Percentiles rank a stretch among this genome's conserved stretches.
These are phyloP conservation scores for Blastobasis lacticolella DNA, from an alignment of 2,888 invertebrate species.

Conservation along the genomic window DNA sequence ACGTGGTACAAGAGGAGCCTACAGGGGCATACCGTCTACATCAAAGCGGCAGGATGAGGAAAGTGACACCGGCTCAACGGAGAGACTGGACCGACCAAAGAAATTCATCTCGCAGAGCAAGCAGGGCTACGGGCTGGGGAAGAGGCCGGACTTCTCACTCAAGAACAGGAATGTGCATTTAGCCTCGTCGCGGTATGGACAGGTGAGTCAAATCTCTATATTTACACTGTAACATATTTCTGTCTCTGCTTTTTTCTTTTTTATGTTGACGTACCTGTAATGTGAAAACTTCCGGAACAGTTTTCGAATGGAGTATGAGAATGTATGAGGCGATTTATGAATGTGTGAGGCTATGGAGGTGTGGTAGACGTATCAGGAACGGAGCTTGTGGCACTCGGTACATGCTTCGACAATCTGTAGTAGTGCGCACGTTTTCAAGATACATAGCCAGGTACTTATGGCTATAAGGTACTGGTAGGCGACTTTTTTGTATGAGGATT, in stretches of 20 bases:
- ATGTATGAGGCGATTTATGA: no score
- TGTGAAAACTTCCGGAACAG: no score
- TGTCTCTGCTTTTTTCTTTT: not conserved
- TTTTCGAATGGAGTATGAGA: no score
- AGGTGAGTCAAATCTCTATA: constrained; percentile 43
- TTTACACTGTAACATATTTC: not conserved
- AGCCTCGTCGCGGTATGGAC: constrained; percentile 66
- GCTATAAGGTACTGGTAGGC: no score
- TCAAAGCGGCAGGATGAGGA: constrained; percentile 57
- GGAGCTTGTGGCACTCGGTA: no score
- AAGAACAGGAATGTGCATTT: constrained; percentile 69
- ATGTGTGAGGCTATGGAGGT: no score
- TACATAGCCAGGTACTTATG: no score
- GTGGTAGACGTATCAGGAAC: no score
- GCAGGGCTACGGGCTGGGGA: constrained; percentile 58
- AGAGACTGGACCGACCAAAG: constrained; percentile 68
- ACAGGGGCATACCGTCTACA: constrained; percentile 57
- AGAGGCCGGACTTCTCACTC: constrained; percentile 63
- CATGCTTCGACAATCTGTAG: no score
- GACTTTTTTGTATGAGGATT: no score
- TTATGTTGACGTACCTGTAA: no score
- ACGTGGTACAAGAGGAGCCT: constrained; percentile 61
- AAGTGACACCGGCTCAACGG: constrained; percentile 55
- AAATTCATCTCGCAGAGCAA: constrained; percentile 66
- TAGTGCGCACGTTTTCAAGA: no score